A percentile compares a stretch with the other conserved stretches of the same genome.
phyloP scores from a whole-genome alignment of 2,888 invertebrate genomes.

The Invenusta paracnida region DNA sequence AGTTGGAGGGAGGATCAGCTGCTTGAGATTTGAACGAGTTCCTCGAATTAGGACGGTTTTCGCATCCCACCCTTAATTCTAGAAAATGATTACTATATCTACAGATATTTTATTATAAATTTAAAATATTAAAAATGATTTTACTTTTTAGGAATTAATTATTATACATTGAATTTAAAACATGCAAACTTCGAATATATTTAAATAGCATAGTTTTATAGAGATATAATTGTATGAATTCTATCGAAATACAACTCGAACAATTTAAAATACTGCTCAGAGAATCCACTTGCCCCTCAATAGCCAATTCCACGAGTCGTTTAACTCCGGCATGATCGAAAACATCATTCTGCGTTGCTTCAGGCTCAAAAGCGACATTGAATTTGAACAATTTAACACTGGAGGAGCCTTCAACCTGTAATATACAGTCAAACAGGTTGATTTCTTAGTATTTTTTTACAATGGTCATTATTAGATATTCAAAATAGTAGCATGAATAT shows the following conservation, averaged over 20 bases:
- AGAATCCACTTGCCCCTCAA: constrained; percentile 70
- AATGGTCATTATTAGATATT: background rate
- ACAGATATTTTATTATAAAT: too few species aligned
- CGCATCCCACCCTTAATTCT: too few species aligned
- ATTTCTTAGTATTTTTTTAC: background rate
- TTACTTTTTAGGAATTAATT: too few species aligned
- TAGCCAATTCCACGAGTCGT: constrained; percentile 82
- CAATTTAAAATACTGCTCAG: background rate
- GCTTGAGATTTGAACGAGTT: too few species aligned
- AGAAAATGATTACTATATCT: too few species aligned
- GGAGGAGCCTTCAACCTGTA: constrained; percentile 8
- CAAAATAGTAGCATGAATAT: too few species aligned
- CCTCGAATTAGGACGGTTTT: too few species aligned
- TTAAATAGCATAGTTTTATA: too few species aligned
- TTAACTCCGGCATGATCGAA: constrained; percentile 84
- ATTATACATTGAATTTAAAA: too few species aligned
- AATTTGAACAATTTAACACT: constrained; percentile 76
- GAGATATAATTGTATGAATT: background rate
- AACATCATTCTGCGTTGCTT: constrained; percentile 77
- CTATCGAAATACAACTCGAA: background rate
- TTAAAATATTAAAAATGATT: too few species aligned
- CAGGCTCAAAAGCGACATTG: constrained; percentile 87
- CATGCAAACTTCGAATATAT: too few species aligned
- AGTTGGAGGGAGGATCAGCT: too few species aligned
- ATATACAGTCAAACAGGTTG: background rate